Conservation (phyloP, 2,113 vertebrate species). For the Mola mola region DNA sequence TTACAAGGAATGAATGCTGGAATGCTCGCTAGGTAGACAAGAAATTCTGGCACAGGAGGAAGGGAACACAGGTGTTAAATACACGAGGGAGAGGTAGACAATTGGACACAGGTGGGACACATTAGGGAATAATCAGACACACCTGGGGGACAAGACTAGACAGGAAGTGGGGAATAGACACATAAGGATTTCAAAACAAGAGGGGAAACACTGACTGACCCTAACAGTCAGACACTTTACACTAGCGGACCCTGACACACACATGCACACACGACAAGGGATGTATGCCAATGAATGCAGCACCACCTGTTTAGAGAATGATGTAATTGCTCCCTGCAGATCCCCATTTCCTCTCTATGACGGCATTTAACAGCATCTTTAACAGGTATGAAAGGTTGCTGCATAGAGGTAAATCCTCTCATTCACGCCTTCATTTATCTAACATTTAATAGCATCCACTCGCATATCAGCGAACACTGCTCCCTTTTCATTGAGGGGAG, state of each 20-base stretch:
- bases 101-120: no score
- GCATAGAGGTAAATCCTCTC: conserved; percentile 23
- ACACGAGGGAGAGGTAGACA: no score
- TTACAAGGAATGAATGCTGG: no score
- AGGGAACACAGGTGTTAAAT: no score
- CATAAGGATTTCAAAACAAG: no score
- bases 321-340: conserved; percentile 74
- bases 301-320: conserved; percentile 73
- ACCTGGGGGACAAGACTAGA: no score
- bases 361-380: conserved; percentile 58
- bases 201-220: conserved; percentile 9
- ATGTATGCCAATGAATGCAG: conserved; percentile 71
- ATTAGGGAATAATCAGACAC: no score
- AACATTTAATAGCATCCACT: conserved; percentile 25
- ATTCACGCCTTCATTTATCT: conserved; percentile 32
- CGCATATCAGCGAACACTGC: neutral
- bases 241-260: conserved; percentile 7
- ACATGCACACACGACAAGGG: conserved; percentile 30
- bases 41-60: no score
- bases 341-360: conserved; percentile 62
- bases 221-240: conserved; percentile 4
- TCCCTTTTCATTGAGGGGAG: neutral
- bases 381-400: conserved; percentile 61
- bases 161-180: no score
- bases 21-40: no score